Evolutionary conservation across 1,140 invertebrate genomes (phyloP), one percentile per base, ranked within the genome.

Genomic region (Cephus cinctus): DNA sequence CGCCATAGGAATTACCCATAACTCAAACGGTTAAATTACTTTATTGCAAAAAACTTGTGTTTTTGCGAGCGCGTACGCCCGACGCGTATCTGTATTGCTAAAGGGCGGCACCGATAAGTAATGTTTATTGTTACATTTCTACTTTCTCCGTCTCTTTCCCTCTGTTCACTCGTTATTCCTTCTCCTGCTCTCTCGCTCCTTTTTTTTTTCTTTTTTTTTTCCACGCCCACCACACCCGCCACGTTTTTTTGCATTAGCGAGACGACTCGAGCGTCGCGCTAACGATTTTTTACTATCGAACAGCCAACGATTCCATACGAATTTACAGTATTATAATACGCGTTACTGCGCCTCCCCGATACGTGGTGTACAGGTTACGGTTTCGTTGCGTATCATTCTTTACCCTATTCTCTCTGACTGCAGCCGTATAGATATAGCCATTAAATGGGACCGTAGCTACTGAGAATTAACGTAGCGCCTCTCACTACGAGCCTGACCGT

Each of bases 101-200:
- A 72, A 66, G 71, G 70, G 60, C 63, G 57, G 49, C 43, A 52
- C 54, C 71, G 67, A 75, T 76, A 75, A 75, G 71, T 75, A 75
- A 76, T 75, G 74, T 75, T 76, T 75, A 76, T 75, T 69, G 72
- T 74, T 73, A 67, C 65, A 69, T 73, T 71, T 73, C 61, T 61
- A 43, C 53, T 39, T 38, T 42, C 50, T 34, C 41, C n/a, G 22
- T 21, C 30, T 38, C 21, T 23, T 19, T 11, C 30, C 30, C n/a
- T 27, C 43, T 44, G 38, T 20, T 49, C 41, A 39, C 39, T 15
- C 40, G 16, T 43, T 18, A 16, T 20, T 30, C 40, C 50, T 47
- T 25, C 22, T 30, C 40, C 9, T 8, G 39, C 25, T 36, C 39
- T 47, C 35, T 42, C 51, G 32, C 31, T 56, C 52, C 44, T 55